A percentile compares a stretch with the other conserved stretches of the same genome.
Evolutionary conservation across 2,113 vertebrate species (phyloP).

Genomic region (Bujurquina vittata): DNA sequence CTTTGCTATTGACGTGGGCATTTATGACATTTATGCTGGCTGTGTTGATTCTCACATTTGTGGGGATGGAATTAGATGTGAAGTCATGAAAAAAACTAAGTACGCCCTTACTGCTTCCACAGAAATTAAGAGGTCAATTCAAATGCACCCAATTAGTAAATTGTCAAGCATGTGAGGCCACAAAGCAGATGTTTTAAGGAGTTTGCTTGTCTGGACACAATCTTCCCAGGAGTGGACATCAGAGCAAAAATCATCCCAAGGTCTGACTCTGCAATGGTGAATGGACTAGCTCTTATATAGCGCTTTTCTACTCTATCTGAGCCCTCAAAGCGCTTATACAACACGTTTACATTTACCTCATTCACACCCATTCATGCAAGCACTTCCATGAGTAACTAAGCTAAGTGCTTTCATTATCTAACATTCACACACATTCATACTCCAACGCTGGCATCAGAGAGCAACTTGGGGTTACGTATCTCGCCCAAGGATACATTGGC

Average conservation of each 20-base stretch:
- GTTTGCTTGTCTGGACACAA: neutral
- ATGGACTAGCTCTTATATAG: too few relatives aligned
- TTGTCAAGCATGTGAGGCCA: neutral
- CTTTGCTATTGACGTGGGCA: neutral
- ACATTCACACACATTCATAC: too few relatives aligned
- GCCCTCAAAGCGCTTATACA: too few relatives aligned
- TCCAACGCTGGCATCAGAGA: too few relatives aligned
- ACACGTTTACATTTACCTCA: too few relatives aligned
- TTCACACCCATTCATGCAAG: too few relatives aligned
- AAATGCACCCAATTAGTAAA: neutral
- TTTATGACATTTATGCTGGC: too few relatives aligned
- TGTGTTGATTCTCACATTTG: neutral
- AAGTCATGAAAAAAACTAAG: neutral
- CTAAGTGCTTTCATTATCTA: too few relatives aligned
- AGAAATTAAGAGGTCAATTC: neutral
- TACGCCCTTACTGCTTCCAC: neutral
- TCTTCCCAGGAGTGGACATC: neutral
- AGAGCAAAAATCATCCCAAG: neutral
- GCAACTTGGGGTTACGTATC: too few relatives aligned
- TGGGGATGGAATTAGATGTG: neutral
- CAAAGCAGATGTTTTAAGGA: neutral
- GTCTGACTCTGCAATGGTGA: neutral
- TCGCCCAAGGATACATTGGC: too few relatives aligned
- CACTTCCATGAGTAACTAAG: too few relatives aligned
- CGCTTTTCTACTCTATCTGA: too few relatives aligned